A percentile compares a stretch with the other conserved stretches of the same genome.
phyloP scores from a whole-genome alignment of 2,797 vertebrate species.

The Gallirallus australis region DNA sequence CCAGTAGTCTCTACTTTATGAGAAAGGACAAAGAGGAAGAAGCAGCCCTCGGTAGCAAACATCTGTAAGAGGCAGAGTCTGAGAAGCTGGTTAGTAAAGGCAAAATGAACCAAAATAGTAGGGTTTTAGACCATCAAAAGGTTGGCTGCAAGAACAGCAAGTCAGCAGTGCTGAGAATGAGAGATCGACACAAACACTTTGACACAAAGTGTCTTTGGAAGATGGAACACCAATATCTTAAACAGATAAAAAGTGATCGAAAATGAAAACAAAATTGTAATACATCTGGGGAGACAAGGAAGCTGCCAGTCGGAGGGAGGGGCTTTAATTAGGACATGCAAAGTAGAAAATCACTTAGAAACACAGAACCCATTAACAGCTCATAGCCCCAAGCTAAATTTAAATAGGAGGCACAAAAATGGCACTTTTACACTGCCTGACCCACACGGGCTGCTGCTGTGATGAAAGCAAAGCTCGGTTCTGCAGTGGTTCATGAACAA shows the following conservation, averaged over 20 bases:
- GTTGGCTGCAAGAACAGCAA: neutral
- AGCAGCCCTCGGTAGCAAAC: neutral
- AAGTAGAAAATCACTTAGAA: constrained; percentile 52
- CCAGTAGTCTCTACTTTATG: neutral
- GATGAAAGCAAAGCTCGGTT: neutral
- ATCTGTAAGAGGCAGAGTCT: neutral
- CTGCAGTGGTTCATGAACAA: neutral
- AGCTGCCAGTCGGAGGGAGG: constrained; percentile 23
- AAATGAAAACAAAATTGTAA: constrained; percentile 48
- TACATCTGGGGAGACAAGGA: neutral
- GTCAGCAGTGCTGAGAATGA: neutral
- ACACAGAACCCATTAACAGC: constrained; percentile 52
- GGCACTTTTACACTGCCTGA: neutral
- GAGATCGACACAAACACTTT: neutral
- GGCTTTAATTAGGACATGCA: constrained; percentile 51
- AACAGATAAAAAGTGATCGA: neutral
- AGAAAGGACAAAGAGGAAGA: neutral
- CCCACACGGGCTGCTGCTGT: neutral
- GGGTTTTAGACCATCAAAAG: neutral
- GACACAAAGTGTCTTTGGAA: neutral
- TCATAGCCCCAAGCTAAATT: constrained; percentile 16
- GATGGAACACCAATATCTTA: neutral
- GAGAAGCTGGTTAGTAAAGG: neutral
- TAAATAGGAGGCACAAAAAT: constrained; percentile 2
- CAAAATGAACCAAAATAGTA: neutral